Percentiles rank a stretch among this genome's conserved stretches.
Evolutionary conservation across 2,113 vertebrate species (phyloP).

Genomic region (Lonchura striata): DNA sequence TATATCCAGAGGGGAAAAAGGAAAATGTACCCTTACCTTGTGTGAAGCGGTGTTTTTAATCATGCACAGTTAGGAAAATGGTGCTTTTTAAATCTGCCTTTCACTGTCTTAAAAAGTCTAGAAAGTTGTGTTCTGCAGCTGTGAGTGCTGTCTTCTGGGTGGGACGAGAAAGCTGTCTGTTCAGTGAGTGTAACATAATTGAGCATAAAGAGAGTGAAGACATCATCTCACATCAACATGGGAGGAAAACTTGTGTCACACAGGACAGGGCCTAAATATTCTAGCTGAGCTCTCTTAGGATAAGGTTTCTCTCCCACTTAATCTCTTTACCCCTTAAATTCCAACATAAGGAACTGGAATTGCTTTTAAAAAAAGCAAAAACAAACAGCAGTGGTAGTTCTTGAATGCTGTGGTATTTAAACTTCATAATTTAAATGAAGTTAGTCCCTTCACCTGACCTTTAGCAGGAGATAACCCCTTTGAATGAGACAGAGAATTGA

Average conservation of each 20-base stretch:
- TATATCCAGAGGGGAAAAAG: background rate
- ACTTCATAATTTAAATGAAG: background rate
- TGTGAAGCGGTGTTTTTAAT: slow-evolving; percentile 16
- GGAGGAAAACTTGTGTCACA: background rate
- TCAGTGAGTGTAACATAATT: background rate
- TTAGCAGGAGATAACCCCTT: background rate
- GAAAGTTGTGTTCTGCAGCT: background rate
- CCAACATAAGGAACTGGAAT: background rate
- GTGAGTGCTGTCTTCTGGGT: background rate
- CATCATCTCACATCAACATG: background rate
- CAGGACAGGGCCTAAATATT: background rate
- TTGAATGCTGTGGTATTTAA: background rate
- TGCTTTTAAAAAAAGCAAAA: background rate
- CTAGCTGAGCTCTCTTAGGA: background rate
- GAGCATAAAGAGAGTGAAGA: background rate
- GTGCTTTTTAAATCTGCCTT: slow-evolving; percentile 34
- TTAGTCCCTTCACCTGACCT: background rate
- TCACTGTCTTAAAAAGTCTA: background rate
- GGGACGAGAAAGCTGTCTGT: background rate
- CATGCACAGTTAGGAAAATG: background rate
- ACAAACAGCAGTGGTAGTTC: background rate
- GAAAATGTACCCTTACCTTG: background rate
- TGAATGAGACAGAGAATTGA: background rate
- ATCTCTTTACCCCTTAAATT: background rate
- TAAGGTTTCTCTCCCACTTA: background rate